phyloP scores from a whole-genome alignment of 2,888 invertebrate species.

The Ceratothoa steindachneri region DNA sequence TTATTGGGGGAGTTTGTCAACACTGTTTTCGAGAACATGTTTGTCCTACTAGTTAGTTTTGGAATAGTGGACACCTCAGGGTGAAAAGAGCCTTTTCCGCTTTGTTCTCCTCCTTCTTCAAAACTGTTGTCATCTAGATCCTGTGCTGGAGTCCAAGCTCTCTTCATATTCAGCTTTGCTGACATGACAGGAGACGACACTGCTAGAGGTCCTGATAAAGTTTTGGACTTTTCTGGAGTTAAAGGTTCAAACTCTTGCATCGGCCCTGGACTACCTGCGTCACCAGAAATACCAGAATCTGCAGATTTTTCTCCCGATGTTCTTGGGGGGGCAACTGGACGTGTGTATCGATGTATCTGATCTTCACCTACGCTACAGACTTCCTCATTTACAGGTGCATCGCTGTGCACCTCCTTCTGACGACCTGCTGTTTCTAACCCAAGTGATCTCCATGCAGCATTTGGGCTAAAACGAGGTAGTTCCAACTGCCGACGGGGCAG shows the following conservation, averaged over 20 bases:
- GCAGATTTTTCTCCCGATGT: slow-evolving; percentile 63
- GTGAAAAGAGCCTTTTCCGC: slow-evolving; percentile 20
- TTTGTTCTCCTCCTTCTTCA: slow-evolving; percentile 53
- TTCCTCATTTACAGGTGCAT: slow-evolving; percentile 52
- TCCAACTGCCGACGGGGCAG: slow-evolving; percentile 72
- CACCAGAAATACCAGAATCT: slow-evolving; percentile 78
- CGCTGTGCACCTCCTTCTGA: slow-evolving; percentile 26
- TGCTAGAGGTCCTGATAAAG: slow-evolving; percentile 47
- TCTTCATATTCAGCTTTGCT: slow-evolving; percentile 48
- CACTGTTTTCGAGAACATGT: slow-evolving; percentile 47
- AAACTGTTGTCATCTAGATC: slow-evolving; percentile 67
- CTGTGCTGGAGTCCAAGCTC: slow-evolving; percentile 75
- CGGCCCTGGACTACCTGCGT: slow-evolving; percentile 61
- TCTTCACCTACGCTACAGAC: slow-evolving; percentile 52
- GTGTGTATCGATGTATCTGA: slow-evolving; percentile 50
- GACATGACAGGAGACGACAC: slow-evolving; percentile 48
- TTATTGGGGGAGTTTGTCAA: slow-evolving; percentile 1
- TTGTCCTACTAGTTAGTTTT: slow-evolving; percentile 49
- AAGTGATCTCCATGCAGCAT: slow-evolving; percentile 72
- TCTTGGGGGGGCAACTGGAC: slow-evolving; percentile 51
- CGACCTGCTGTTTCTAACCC: slow-evolving; percentile 44
- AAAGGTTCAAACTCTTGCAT: slow-evolving; percentile 39
- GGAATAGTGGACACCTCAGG: slow-evolving; percentile 47
- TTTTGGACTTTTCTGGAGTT: slow-evolving; percentile 35
- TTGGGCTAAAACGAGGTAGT: slow-evolving; percentile 75